Evolutionary conservation across 2,888 invertebrate genomes (phyloP).

Genomic region (Dorcus parallelipipedus): DNA sequence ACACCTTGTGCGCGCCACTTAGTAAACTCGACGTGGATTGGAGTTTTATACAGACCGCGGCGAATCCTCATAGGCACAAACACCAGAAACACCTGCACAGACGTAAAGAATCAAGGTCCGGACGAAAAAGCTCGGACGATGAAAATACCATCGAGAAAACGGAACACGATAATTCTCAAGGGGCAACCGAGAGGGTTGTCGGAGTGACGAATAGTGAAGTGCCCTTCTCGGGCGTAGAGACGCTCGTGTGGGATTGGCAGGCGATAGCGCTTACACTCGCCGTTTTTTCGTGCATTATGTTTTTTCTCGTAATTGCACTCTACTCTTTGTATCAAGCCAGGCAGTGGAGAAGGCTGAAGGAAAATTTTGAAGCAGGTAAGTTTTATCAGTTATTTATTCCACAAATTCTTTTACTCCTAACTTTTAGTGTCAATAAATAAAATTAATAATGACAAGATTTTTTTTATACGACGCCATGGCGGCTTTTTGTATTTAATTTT

Average conservation of each 20-base stretch:
- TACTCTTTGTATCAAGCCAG: constrained; percentile 74
- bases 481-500: too few species aligned
- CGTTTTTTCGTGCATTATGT: constrained; percentile 72
- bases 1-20: constrained; percentile 71
- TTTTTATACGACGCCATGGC: too few species aligned
- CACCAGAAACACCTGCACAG: constrained; percentile 31
- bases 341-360: constrained; percentile 77
- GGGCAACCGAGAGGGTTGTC: constrained; percentile 31
- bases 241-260: constrained; percentile 69
- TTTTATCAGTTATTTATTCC: neutral
- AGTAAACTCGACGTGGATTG: constrained; percentile 51
- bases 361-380: constrained; percentile 74
- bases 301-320: constrained; percentile 73
- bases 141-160: neutral
- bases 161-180: neutral
- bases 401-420: too few species aligned
- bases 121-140: neutral
- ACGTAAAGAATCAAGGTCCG: constrained; percentile 18
- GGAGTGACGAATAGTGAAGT: constrained; percentile 41
- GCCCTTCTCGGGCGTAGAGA: constrained; percentile 50
- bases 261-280: constrained; percentile 69
- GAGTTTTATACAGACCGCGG: constrained; percentile 18
- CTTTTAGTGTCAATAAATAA: too few species aligned
- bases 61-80: constrained; percentile 30
- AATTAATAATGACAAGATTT: too few species aligned